phyloP scores from a whole-genome alignment of 2,888 invertebrate genomes.

The Agonum fuliginosum region DNA sequence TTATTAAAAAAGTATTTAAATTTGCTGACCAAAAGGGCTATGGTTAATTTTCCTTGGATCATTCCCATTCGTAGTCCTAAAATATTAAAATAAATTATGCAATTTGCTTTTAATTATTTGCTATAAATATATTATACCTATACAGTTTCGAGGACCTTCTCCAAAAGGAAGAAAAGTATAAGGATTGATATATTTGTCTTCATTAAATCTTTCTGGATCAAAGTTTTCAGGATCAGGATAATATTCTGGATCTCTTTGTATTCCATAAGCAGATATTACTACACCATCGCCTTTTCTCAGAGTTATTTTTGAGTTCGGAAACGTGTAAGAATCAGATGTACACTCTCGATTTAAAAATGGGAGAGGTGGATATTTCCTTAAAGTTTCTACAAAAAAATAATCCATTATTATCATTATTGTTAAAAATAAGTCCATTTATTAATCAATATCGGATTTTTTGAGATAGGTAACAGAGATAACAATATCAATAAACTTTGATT shows the following conservation, averaged over 20 bases:
- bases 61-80: conserved; percentile 45
- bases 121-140: conserved; percentile 37
- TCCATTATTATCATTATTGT: not conserved
- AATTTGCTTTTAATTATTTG: not conserved
- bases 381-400: conserved; percentile 30
- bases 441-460: no score
- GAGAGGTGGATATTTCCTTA: conserved; percentile 55
- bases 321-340: conserved; percentile 36
- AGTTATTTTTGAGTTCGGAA: conserved; percentile 51
- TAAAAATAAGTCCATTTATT: not conserved
- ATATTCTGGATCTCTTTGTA: conserved; percentile 55
- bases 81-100: not conserved
- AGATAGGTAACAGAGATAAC: no score
- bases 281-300: conserved; percentile 39
- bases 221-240: conserved; percentile 57
- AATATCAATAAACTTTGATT: no score
- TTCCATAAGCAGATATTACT: conserved; percentile 47
- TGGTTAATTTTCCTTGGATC: conserved; percentile 36
- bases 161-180: conserved; percentile 58
- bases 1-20: conserved; percentile 45
- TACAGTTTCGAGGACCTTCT: conserved; percentile 59
- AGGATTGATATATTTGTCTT: conserved; percentile 21
- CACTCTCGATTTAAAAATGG: conserved; percentile 51
- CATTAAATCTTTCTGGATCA: conserved; percentile 58
- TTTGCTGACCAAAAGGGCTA: conserved; percentile 34